Evolutionary conservation across 2,888 invertebrate genomes (phyloP), one percentile per base, ranked within the genome.

Genomic region (Drosophila ezoana): DNA sequence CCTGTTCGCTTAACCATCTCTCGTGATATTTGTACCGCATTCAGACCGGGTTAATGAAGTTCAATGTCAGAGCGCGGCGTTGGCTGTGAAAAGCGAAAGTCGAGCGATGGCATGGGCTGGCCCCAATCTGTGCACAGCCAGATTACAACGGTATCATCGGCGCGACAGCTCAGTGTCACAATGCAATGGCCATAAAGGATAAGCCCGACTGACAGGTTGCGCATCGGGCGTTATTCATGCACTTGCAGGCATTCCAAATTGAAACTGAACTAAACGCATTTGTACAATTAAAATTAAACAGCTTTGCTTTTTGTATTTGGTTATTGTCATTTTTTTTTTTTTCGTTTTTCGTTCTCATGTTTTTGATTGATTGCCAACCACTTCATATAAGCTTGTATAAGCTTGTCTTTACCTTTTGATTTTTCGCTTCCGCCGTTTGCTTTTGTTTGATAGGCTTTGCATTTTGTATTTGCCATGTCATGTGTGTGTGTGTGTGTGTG

Each of bases 61-160:
- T 81, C 80, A 81, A 79, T 85, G 81, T 63, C 79, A 72, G 58
- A 35, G 48, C 32, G 9, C 13, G 41, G 20, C 43, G 41, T 14
- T 45, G 40, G 23, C 35, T 57, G 56, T 20, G 37, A 40, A 67
- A 62, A 72, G 72, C 64, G 79, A 79, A 77, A 79, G 77, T 62
- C 49, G 49, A 44, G 32, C 32, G 16, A 10, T 20, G n/a, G 9
- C 52, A 10, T 40, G 59, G 32, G n/a, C 41, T 38, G 40, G 53
- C 28, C 52, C 18, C 38, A 10, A 10, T 13, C n/a, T 13, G 28
- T 13, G 40, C 16, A 9, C 40, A 13, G 18, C 20, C 37, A 32
- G 56, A 32, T 23, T 11, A 40, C 20, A 33, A 38, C 45, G 28
- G 59, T 16, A 33, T 28, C 28, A 11, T 13, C 41, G 32, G 38